These are phyloP conservation scores for Dipodomys spectabilis DNA, from an alignment of 2,113 vertebrate genomes.

Conservation along the genomic window DNA sequence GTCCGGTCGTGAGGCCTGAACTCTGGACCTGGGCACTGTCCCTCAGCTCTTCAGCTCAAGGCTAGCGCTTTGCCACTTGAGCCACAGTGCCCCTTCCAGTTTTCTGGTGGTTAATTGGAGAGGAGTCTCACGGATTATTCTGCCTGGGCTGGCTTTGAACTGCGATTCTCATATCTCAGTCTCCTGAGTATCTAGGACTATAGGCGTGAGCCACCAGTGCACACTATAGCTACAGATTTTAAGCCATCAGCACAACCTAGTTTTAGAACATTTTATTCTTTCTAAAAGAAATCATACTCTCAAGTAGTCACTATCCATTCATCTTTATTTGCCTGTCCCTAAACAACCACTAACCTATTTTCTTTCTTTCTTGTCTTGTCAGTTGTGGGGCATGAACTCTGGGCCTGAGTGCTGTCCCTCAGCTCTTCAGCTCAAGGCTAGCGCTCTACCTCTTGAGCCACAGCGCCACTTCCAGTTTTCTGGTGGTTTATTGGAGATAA, in stretches of 20 bases:
- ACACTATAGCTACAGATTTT: not conserved
- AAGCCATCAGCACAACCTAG: conserved; percentile 15
- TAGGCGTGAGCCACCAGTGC: not conserved
- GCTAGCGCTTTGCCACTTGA: too few species aligned
- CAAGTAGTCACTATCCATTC: not conserved
- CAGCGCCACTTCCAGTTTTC: too few species aligned
- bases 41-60: too few species aligned
- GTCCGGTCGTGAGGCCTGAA: too few species aligned
- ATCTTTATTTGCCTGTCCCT: not conserved
- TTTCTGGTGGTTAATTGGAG: not conserved
- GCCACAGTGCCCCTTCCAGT: not conserved
- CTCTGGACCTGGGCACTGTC: too few species aligned
- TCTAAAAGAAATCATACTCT: conserved; percentile 21
- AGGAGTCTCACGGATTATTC: too few species aligned
- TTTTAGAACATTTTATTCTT: conserved; percentile 45
- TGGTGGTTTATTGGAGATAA: too few species aligned
- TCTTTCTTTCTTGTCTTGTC: too few species aligned
- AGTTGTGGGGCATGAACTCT: too few species aligned
- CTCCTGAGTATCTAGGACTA: not conserved
- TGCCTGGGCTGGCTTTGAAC: not conserved
- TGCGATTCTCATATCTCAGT: not conserved
- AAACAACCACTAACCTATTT: not conserved
- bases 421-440: too few species aligned
- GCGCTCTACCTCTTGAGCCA: too few species aligned
- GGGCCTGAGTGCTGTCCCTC: too few species aligned